These are phyloP conservation scores for Folsomia candida DNA, from an alignment of 2,888 invertebrate genomes.

Conservation along the genomic window DNA sequence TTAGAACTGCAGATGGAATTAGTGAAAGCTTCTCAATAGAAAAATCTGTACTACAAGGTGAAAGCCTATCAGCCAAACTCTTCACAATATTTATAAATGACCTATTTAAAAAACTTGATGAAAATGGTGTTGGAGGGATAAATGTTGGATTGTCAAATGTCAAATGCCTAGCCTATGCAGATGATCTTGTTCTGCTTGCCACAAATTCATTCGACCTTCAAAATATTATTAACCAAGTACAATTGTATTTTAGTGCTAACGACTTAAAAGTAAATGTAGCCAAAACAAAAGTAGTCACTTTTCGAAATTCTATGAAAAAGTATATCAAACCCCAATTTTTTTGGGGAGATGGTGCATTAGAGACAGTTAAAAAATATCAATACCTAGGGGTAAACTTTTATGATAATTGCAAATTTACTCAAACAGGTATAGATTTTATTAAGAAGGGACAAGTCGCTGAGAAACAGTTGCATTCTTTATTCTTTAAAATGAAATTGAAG, in stretches of 20 bases:
- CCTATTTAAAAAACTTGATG: background rate
- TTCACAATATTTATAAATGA: too few relatives aligned
- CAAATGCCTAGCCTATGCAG: conserved; percentile 20
- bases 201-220: conserved; percentile 11
- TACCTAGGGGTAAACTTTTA: conserved; percentile 8
- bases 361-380: background rate
- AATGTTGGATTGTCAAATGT: background rate
- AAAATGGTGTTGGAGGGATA: background rate
- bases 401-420: background rate
- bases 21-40: background rate
- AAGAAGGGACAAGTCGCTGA: too few relatives aligned
- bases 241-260: conserved; percentile 12
- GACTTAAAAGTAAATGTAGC: conserved; percentile 4
- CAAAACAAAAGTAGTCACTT: conserved; percentile 21
- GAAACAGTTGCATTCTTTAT: too few relatives aligned
- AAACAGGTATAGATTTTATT: too few relatives aligned
- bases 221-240: conserved; percentile 10
- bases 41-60: background rate
- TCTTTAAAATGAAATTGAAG: too few relatives aligned
- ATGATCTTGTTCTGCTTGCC: conserved; percentile 21
- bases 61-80: background rate
- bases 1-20: too few relatives aligned
- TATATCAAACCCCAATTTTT: background rate
- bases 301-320: too few relatives aligned
- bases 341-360: conserved; percentile 1